phyloP scores from a whole-genome alignment of 2,888 invertebrate genomes.

The Drosophila kuntzei region DNA sequence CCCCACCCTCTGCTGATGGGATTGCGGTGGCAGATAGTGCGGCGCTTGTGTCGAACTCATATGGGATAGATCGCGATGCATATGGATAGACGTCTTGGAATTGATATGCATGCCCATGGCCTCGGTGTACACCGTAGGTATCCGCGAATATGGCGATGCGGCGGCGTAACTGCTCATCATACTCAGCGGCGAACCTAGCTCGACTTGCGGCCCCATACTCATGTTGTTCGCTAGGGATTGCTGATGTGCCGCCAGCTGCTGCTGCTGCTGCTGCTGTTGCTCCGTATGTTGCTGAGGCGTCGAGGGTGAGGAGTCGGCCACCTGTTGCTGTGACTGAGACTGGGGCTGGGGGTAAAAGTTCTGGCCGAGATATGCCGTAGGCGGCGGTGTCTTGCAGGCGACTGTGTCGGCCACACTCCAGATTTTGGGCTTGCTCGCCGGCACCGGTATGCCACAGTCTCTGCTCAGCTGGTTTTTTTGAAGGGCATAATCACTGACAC shows the following conservation, averaged over 20 bases:
- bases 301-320: slow-evolving; percentile 52
- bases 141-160: slow-evolving; percentile 87
- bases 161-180: slow-evolving; percentile 86
- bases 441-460: slow-evolving; percentile 94
- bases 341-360: slow-evolving; percentile 71
- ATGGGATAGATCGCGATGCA: slow-evolving; percentile 68
- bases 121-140: slow-evolving; percentile 83
- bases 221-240: slow-evolving; percentile 49
- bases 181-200: slow-evolving; percentile 85
- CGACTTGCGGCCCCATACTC: slow-evolving; percentile 79
- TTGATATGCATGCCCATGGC: slow-evolving; percentile 74
- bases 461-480: slow-evolving; percentile 87
- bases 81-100: slow-evolving; percentile 78
- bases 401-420: slow-evolving; percentile 97
- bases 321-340: slow-evolving; percentile 53
- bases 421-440: slow-evolving; percentile 96
- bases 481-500: slow-evolving; percentile 85
- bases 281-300: slow-evolving; percentile 45
- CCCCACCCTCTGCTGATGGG: slow-evolving; percentile 86
- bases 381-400: slow-evolving; percentile 90
- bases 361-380: slow-evolving; percentile 83
- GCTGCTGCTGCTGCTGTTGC: slow-evolving; percentile 55
- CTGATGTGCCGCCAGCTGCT: slow-evolving; percentile 44
- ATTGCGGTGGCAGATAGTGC: slow-evolving; percentile 63
- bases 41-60: slow-evolving; percentile 48